Evolutionary conservation across 2,888 invertebrate genomes (phyloP), one percentile per base, ranked within the genome.

Genomic region (Hemistola chrysoprasaria): DNA sequence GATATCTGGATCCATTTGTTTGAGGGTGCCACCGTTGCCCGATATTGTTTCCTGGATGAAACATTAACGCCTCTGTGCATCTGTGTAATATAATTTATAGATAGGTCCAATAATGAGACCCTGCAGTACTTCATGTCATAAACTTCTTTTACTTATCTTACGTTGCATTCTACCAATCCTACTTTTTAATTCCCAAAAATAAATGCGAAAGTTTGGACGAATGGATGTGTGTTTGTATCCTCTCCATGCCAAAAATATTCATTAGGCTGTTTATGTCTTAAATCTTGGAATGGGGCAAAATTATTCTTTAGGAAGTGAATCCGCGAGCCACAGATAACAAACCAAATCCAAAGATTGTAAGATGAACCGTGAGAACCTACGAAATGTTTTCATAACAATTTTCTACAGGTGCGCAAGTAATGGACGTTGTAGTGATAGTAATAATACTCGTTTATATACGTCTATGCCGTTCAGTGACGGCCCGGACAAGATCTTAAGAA

Each of bases 351-450:
- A n/a, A n/a, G n/a, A n/a, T n/a, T n/a, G 28, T 22, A 29, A 38
- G 26, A 34, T 20, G 54, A 47, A 55, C 53, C 74, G 74, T 81
- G 78, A 62, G 78, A 79, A 72, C 65, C 51, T 56, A 45, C 47
- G 62, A 63, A 68, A 71, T 78, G 73, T 75, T 78, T 70, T 76
- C 66, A 78, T 71, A 78, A 75, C 66, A 74, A 59, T 60, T 52
- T 46, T n/a, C 51, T 40, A n/a, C 38, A 38, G 38, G 43, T 38
- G 43, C 26, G 25, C 32, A 33, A 37, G 54, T 54, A 28, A 24
- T 23, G 21, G 16, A 36, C 31, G 28, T 16, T 24, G 21, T 26
- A 38, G 20, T 8, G 30, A 24, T 32, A 39, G 30, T n/a, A 16
- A 16, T 16, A 16, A 16, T 16, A 16, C 4, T 16, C 2, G 3